phyloP scores from a whole-genome alignment of 2,797 vertebrate species.

The Rousettus madagascariensis region DNA sequence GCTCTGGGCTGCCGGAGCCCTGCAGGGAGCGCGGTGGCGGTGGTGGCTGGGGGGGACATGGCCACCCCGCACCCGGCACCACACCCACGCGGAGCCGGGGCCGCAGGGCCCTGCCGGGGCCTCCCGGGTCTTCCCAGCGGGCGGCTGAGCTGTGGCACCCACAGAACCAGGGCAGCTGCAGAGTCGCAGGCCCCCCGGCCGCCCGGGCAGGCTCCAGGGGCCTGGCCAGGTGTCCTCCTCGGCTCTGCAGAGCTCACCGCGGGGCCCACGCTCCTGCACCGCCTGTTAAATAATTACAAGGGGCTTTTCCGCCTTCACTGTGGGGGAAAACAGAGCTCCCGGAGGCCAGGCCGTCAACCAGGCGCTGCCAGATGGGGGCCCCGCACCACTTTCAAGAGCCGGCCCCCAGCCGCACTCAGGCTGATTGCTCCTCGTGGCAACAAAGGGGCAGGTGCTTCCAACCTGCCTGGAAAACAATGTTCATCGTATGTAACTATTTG shows the following conservation, averaged over 20 bases:
- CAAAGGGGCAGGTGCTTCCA: background rate
- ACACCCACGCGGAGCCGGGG: rapidly evolving
- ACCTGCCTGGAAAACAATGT: background rate
- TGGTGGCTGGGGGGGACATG: rapidly evolving
- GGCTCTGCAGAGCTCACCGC: rapidly evolving
- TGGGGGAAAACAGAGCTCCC: background rate
- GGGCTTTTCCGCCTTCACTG: background rate
- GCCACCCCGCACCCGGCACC: rapidly evolving
- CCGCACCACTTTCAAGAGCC: rapidly evolving
- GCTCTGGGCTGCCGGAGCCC: background rate
- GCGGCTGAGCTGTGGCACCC: background rate
- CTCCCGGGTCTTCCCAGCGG: rapidly evolving
- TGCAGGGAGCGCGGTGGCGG: rapidly evolving
- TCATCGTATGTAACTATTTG: background rate
- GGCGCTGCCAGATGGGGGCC: rapidly evolving
- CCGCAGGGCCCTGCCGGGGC: background rate
- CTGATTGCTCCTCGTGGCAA: rapidly evolving
- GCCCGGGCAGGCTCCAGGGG: background rate
- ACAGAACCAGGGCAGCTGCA: background rate
- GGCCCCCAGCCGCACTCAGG: rapidly evolving
- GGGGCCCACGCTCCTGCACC: background rate
- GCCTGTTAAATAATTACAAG: background rate
- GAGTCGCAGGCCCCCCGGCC: background rate
- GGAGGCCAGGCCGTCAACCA: rapidly evolving
- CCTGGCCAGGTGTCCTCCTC: background rate